A percentile compares a stretch with the other conserved stretches of the same genome.
Conservation (phyloP, 2,888 invertebrate genomes). For the Crocallis elinguaria region DNA sequence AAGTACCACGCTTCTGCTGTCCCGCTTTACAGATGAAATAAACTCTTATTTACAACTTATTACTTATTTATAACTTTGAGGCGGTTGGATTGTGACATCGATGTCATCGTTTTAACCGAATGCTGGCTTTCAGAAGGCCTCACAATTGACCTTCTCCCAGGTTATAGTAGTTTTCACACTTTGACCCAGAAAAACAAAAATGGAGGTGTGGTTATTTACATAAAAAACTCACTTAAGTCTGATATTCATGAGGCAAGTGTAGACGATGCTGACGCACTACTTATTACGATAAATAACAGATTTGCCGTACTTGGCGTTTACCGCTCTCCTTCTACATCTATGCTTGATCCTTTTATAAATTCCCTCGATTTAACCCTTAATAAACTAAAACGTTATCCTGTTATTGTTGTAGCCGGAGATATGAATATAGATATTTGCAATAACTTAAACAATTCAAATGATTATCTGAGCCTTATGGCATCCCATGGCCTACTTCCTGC, state of each 20-base stretch:
- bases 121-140: background rate
- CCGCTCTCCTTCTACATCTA: no score
- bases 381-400: background rate
- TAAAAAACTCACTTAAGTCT: background rate
- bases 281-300: background rate
- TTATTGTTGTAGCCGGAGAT: background rate
- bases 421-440: background rate
- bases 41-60: no score
- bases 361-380: background rate
- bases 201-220: background rate
- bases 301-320: background rate
- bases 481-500: background rate
- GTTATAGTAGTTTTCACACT: background rate
- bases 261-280: background rate
- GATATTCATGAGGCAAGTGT: background rate
- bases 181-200: background rate
- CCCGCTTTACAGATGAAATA: no score
- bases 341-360: background rate
- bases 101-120: background rate
- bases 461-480: background rate
- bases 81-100: background rate
- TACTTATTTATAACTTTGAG: background rate
- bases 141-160: background rate
- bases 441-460: background rate
- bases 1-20: no score